Base-by-base conservation (phyloP, 2,113 vertebrate species). In the Peromyscus leucopus region DNA sequence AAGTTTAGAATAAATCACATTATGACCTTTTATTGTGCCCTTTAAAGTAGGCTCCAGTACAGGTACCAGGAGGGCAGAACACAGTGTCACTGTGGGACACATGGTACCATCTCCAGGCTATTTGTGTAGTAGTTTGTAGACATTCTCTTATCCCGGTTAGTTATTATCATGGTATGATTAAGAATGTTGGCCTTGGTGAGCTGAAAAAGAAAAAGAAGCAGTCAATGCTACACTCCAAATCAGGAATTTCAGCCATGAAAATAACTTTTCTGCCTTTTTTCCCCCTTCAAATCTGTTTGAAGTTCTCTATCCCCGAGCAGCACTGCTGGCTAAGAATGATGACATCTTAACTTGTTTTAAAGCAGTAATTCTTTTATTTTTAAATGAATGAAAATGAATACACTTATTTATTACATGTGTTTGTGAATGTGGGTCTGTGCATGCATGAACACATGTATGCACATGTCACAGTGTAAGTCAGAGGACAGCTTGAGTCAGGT, bases 311-410 rank as follows among this genome's bases (percentile, higher is more conserved):
- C 13, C 19, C 13, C 65, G 24, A 95, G 8, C 7, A 97, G 51
- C n/a, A 63, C 0, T 24, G 3, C 69, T 57, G 46, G 31, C 57
- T 59, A 42, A 71, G 93, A 95, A 76, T 15, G 42, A 42, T 79
- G 17, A 57, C 39, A 74, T 65, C 39, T 21, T 96, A 3, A 69
- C 51, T 94, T 75, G 85, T 78, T 87, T 93, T 85, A 96, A 63
- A 95, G 75, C 19, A 93, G 42, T 28, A 75, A 84, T 79, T 55
- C 13, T 7, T 59, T 88, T 91, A 76, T 91, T 97, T 92, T 97
- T 33, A 22, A 97, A 55, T 92, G 28, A 69, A 86, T 33, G 5
- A 67, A 12, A 21, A 48, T 21, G 1, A 33, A 67, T 36, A 33
- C 8, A 67, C 22, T 69, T 48, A 65, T 67, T 85, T 48, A 13